Base-by-base conservation (phyloP, 2,888 invertebrate species). In the Pachycephus smyrnensis region DNA sequence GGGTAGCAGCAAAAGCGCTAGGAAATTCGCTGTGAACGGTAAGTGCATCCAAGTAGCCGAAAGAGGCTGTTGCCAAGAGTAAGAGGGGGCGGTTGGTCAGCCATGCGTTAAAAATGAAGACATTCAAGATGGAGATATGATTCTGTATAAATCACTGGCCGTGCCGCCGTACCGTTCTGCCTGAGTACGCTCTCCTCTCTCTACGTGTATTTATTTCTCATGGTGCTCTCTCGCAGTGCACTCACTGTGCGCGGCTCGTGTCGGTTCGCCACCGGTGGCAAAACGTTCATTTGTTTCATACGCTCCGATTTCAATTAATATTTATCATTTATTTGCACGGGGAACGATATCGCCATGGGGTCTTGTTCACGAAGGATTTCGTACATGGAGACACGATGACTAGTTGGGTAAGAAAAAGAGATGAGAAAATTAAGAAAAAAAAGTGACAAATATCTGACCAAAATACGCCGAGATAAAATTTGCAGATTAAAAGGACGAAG, bases 81-180 rank as follows among this genome's bases (percentile, higher is more conserved):
- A 69, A 69, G 77, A 68, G 69, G 75, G 77, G 71, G 68, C 73
- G 69, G 81, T 86, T 81, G 87, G 82, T 80, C 85, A 83, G 85
- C 80, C 82, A 86, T 85, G 87, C 87, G 89, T 88, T 90, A 89
- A 90, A 90, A 90, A 90, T 90, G 90, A 90, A 90, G 90, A 90
- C 90, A 87, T 90, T 90, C 88, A 87, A 55, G 89, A 89, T 89
- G 88, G 86, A 90, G 90, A 90, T 89, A 90, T 88, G 89, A 90
- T 90, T 90, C 90, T 87, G 87, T 89, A 89, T 90, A 90, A 90
- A 90, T 90, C 89, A 89, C 87, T 82, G 84, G 79, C 85, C 79
- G 83, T 82, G 80, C 82, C 80, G 83, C 80, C 83, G 83, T 80
- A 79, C 75, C 81, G 82, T 82, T 84, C 82, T 83, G 82, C 81